These are phyloP conservation scores for Gryllus bimaculatus DNA, from an alignment of 1,140 invertebrate species.

Conservation along the genomic window DNA sequence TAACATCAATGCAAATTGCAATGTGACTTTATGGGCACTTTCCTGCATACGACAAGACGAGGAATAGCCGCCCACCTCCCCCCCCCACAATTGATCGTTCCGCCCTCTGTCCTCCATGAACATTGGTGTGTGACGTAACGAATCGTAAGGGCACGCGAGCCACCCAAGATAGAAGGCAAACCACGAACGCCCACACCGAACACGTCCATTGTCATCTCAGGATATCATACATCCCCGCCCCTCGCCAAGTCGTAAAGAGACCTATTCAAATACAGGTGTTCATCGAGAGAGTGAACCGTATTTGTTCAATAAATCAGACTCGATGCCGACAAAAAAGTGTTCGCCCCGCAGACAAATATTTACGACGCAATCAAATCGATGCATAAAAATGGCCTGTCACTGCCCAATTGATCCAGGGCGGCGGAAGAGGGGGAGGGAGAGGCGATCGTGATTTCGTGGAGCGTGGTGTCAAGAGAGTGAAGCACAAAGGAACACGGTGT, in stretches of 20 bases:
- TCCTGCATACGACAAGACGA: too few relatives aligned
- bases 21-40: too few relatives aligned
- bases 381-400: background rate
- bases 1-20: too few relatives aligned
- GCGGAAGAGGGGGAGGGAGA: background rate
- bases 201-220: background rate
- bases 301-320: background rate
- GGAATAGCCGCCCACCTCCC: too few relatives aligned
- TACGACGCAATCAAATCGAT: slow-evolving; percentile 1
- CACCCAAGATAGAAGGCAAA: background rate
- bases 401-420: background rate
- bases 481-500: background rate
- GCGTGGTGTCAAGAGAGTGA: background rate
- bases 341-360: background rate
- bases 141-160: background rate
- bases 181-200: background rate
- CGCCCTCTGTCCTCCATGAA: too few relatives aligned
- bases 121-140: too few relatives aligned
- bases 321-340: background rate
- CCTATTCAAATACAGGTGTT: slow-evolving; percentile 4
- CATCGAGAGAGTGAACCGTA: background rate
- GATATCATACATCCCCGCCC: background rate
- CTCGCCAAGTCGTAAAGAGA: background rate
- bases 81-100: too few relatives aligned
- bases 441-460: too few relatives aligned